Conservation (phyloP, 2,113 vertebrate species). For the Trichechus manatus region DNA sequence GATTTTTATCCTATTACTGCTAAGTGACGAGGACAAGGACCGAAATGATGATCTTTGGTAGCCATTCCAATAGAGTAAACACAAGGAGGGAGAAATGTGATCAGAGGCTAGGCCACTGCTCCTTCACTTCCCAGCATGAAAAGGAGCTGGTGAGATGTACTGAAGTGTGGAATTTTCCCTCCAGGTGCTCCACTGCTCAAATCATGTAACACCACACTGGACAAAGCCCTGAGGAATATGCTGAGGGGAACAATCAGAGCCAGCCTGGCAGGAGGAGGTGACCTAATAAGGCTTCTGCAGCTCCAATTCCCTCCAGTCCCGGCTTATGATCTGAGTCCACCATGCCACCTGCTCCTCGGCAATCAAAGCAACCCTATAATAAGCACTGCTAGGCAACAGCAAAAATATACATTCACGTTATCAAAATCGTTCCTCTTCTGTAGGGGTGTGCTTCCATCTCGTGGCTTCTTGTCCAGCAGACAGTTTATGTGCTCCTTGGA, state of each 20-base stretch:
- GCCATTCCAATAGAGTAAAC: constrained; percentile 79
- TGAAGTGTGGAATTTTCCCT: constrained; percentile 53
- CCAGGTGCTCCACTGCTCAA: constrained; percentile 32
- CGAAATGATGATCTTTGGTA: constrained; percentile 77
- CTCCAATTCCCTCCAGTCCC: not conserved
- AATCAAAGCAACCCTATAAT: constrained; percentile 71
- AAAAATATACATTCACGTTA: constrained; percentile 41
- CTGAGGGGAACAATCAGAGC: not conserved
- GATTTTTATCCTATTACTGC: constrained; percentile 79
- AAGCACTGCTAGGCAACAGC: constrained; percentile 79
- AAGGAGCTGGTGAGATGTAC: constrained; percentile 63
- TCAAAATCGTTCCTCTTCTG: not conserved
- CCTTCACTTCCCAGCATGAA: constrained; percentile 76
- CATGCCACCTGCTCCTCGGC: constrained; percentile 64
- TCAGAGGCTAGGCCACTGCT: constrained; percentile 26
- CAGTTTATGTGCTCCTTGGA: constrained; percentile 43
- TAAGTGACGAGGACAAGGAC: constrained; percentile 71
- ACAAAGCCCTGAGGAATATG: not conserved
- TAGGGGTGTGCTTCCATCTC: not conserved
- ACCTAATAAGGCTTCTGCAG: not conserved
- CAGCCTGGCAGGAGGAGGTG: constrained; percentile 10
- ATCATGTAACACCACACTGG: constrained; percentile 45
- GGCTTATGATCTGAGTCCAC: constrained; percentile 13
- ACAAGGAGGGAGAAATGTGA: constrained; percentile 48
- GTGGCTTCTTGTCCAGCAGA: constrained; percentile 63